Evolutionary conservation across 35 echinoderm and acorn worm species (phyloP).

Genomic region (Apostichopus japonicus): DNA sequence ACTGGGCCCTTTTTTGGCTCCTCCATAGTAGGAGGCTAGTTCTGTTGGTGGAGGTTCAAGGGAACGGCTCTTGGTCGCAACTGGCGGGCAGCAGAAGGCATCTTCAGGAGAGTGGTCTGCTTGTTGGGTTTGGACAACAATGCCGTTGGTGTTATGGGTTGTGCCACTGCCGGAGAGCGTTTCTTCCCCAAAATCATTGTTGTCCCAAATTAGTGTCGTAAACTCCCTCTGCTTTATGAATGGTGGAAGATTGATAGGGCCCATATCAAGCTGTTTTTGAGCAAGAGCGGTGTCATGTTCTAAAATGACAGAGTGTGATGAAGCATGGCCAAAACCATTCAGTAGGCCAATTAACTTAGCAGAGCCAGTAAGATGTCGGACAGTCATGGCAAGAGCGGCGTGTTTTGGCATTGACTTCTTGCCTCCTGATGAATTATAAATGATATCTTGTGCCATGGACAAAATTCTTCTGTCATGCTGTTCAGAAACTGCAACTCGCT

Average conservation of each 20-base stretch:
- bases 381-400: slow-evolving; percentile 50
- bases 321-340: slow-evolving; percentile 60
- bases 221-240: neutral
- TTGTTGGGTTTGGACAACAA: neutral
- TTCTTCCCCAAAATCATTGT: slow-evolving; percentile 85
- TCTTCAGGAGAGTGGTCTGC: neutral
- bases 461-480: neutral
- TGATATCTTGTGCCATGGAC: slow-evolving; percentile 57
- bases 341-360: slow-evolving; percentile 55
- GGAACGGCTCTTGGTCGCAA: no score
- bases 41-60: no score
- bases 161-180: slow-evolving; percentile 68
- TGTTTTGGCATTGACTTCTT: slow-evolving; percentile 71
- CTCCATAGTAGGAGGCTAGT: no score
- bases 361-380: slow-evolving; percentile 58
- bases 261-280: slow-evolving; percentile 25
- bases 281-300: slow-evolving; percentile 68
- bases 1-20: neutral
- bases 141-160: slow-evolving; percentile 82
- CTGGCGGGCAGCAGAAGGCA: no score
- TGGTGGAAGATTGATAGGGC: slow-evolving; percentile 9
- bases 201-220: slow-evolving; percentile 78
- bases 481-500: slow-evolving; percentile 25
- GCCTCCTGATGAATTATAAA: slow-evolving; percentile 45
- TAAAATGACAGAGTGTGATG: slow-evolving; percentile 9